These are phyloP conservation scores for Cyclargus thomasi DNA, from an alignment of 1,140 invertebrate genomes.

Conservation along the genomic window DNA sequence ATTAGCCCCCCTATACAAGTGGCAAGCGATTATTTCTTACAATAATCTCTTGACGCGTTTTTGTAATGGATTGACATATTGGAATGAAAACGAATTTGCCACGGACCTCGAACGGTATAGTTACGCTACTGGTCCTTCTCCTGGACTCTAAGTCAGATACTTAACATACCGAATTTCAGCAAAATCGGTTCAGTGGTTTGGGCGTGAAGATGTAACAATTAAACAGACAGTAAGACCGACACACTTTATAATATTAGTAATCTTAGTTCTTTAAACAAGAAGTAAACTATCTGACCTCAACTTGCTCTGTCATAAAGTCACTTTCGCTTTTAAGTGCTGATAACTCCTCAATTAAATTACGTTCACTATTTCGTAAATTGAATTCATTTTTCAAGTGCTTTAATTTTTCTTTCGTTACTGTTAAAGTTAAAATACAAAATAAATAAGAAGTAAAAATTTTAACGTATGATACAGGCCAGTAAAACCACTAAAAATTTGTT, in stretches of 20 bases:
- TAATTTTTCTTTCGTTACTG: conserved; percentile 42
- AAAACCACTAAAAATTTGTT: background rate
- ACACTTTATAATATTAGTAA: background rate
- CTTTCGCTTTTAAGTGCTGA: conserved; percentile 33
- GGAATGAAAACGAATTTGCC: no score
- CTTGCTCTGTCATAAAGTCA: conserved; percentile 34
- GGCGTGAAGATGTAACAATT: no score
- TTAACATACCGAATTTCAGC: no score
- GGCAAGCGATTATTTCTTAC: no score
- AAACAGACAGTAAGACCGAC: no score
- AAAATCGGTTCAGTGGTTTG: no score
- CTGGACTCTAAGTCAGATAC: no score
- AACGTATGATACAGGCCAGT: background rate
- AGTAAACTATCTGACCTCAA: conserved; percentile 37
- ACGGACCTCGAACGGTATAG: no score
- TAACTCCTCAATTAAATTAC: conserved; percentile 39
- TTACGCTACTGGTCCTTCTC: no score
- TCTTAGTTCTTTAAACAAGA: background rate
- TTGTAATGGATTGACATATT: no score
- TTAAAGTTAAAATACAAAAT: conserved; percentile 22
- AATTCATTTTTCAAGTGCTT: conserved; percentile 32
- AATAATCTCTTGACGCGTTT: no score
- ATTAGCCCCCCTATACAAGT: no score
- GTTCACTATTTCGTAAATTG: conserved; percentile 37
- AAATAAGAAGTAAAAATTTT: conserved; percentile 6